Base-by-base conservation (phyloP, 2,797 vertebrate species). In the Podargus strigoides region DNA sequence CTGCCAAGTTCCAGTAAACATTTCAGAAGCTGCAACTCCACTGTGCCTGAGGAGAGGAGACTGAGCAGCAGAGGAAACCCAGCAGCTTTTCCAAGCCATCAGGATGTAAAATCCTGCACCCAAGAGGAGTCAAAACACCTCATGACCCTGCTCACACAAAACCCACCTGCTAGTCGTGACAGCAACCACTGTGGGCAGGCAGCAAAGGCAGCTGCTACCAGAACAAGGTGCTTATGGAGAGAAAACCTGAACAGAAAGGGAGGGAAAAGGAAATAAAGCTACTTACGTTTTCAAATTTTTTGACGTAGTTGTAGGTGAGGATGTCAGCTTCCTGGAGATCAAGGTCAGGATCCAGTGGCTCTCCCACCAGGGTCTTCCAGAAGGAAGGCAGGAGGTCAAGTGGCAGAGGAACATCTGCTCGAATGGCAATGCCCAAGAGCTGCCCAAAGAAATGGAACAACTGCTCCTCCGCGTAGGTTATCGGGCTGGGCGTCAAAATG, bases 371-470 rank as follows among this genome's bases (percentile, higher is more conserved):
- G 9, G 98, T 99, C 96, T 99, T 99, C 99, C 99, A 99, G 96
- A 99, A 99, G 59, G 99, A 99, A 58, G 98, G 98, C 83, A 99
- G 98, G 17, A 99, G 98, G 94, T 99, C 99, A 89, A 99, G 97
- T 13, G 99, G 99, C 72, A 99, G 98, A 10, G 99, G 99, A 49
- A 99, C 98, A 0, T 99, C 99, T 0, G 99, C 99, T 1, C 99
- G 98, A 67, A 99, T 99, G 30, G 99, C 99, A 2, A 99, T 99
- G 22, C 99, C 99, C 81, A 99, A 97, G 30, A 99, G 97, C 94
- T 99, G 99, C 69, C 99, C 99, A 3, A 99, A 98, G 97, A 99
- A 99, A 91, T 99, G 99, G 89, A 99, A 97, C 47, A 99, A 94
- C 98, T 99, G 99, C 94, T 99, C 99, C 96, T 99, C 99, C 11